These are phyloP conservation scores for Pygoscelis antarcticus DNA, from an alignment of 2,113 vertebrate species.

Conservation along the genomic window DNA sequence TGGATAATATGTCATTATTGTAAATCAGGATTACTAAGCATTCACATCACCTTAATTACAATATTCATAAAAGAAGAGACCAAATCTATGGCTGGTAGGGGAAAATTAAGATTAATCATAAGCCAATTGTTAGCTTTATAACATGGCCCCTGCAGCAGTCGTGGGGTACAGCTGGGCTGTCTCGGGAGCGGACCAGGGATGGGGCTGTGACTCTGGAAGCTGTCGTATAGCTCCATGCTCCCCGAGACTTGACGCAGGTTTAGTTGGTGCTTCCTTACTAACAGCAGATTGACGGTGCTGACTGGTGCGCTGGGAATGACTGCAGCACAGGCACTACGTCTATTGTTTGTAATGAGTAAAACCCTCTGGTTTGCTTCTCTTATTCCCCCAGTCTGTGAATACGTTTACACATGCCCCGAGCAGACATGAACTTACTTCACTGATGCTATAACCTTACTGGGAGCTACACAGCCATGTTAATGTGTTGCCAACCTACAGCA, in stretches of 20 bases:
- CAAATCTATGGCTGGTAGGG: background rate
- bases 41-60: background rate
- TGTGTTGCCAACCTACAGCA: background rate
- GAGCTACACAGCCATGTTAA: background rate
- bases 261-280: background rate
- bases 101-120: background rate
- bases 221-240: background rate
- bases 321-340: background rate
- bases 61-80: background rate
- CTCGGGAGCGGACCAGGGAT: background rate
- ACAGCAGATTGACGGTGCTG: background rate
- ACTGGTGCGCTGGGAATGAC: background rate
- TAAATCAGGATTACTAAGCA: background rate
- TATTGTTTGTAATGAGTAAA: background rate
- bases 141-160: background rate
- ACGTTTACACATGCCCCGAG: fast-evolving
- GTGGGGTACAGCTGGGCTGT: background rate
- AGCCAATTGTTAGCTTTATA: background rate
- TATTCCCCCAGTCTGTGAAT: background rate
- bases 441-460: background rate
- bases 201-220: background rate
- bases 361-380: background rate
- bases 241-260: fast-evolving
- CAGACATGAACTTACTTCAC: background rate
- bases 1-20: background rate